Evolutionary conservation across 2,888 invertebrate genomes (phyloP).

Genomic region (Meliscaeva auricollis): DNA sequence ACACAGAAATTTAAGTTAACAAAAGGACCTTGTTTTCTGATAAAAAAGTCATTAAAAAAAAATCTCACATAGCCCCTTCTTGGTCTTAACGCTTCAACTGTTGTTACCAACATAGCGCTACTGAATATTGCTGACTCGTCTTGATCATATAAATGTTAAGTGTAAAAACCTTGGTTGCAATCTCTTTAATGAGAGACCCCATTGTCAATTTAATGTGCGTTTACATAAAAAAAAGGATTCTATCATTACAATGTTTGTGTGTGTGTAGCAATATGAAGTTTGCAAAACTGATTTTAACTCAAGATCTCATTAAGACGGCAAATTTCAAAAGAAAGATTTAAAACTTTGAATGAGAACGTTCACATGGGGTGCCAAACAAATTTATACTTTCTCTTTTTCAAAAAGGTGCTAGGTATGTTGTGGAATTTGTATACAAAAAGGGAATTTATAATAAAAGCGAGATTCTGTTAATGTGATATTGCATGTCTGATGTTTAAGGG

Average conservation of each 20-base stretch:
- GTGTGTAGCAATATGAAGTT: constrained; percentile 19
- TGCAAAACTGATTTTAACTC: constrained; percentile 53
- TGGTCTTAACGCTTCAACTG: too few species aligned
- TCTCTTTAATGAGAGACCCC: not conserved
- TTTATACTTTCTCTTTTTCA: not conserved
- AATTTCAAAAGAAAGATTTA: constrained; percentile 59
- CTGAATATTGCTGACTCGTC: too few species aligned
- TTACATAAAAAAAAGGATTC: constrained; percentile 23
- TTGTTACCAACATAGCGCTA: too few species aligned
- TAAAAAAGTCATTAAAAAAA: too few species aligned
- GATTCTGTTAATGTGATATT: constrained; percentile 35
- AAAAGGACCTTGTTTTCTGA: too few species aligned
- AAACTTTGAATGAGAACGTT: constrained; percentile 47
- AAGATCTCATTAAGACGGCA: constrained; percentile 58
- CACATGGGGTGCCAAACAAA: constrained; percentile 31
- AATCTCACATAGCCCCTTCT: too few species aligned
- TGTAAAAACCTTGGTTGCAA: too few species aligned
- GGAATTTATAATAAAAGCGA: constrained; percentile 1
- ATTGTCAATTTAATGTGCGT: constrained; percentile 17
- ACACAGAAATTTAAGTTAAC: too few species aligned
- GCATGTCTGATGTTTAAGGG: constrained; percentile 31
- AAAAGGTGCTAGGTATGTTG: not conserved
- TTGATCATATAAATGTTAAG: too few species aligned
- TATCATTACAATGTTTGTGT: constrained; percentile 26
- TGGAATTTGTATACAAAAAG: not conserved